Evolutionary conservation across 1,140 invertebrate genomes (phyloP), one percentile per base, ranked within the genome.

Genomic region (Aphidius ervi): DNA sequence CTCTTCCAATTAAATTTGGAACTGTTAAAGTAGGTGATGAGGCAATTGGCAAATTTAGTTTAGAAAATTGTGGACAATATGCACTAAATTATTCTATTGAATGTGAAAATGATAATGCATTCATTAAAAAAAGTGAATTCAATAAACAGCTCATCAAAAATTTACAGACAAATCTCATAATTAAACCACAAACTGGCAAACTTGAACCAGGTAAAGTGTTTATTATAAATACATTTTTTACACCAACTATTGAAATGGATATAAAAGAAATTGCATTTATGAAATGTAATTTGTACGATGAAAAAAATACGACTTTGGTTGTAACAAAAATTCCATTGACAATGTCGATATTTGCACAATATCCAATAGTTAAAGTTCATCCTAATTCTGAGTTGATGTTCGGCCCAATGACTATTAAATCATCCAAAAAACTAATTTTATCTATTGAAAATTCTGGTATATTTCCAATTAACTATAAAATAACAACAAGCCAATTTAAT

Each of bases 391-490:
- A 63, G 20, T 49, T 77, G 47, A 66, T 71, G 47, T 75, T 76
- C 50, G 71, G 68, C 37, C 54, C 67, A 0, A 7, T 74, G 5
- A 57, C 52, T 1, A 59, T 75, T 16, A 67, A 49, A 45, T 60
- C 59, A 0, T 61, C 61, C 16, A 74, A 75, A 57, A 67, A 55
- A 3, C 64, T 72, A 56, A 59, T 62, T 37, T 50, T 77, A 0
- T 68, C 66, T 52, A 59, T 77, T 1, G 64, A 71, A 67, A 77
- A 77, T 63, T 69, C 43, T 8, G 74, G 75, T 31, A 46, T 63
- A 49, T 72, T 68, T 42, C 54, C 69, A 0, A 59, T 77, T 0
- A 55, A 62, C 4, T 77, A 73, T 49, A 65, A 45, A 31, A 63
- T 74, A 42, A 23, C 37, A 56, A 2, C 37, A 6, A 46, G 46